Percentiles rank a stretch among this genome's conserved stretches.
These are phyloP conservation scores for Cyanoderma ruficeps DNA, from an alignment of 2,113 vertebrate species.

Conservation along the genomic window DNA sequence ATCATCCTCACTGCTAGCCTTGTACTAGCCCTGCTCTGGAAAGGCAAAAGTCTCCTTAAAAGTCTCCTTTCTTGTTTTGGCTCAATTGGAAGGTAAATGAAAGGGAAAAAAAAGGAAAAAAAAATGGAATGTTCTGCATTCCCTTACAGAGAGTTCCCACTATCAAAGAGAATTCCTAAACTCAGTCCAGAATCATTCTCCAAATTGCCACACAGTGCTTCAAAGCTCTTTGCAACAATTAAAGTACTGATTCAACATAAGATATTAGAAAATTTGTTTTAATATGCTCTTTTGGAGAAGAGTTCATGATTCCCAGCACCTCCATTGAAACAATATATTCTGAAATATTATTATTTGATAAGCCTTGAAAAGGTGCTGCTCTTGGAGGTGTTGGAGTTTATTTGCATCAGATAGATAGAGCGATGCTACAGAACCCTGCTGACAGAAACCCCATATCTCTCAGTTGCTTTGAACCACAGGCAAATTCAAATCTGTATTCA, in stretches of 20 bases:
- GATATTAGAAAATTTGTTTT: not conserved
- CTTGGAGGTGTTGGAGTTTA: rapidly evolving
- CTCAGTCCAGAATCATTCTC: not conserved
- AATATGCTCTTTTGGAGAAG: not conserved
- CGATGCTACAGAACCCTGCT: not conserved
- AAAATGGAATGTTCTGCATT: not conserved
- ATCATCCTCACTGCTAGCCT: not conserved
- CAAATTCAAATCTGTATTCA: not conserved
- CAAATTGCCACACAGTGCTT: not conserved
- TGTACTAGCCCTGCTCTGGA: not conserved
- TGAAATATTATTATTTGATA: not conserved
- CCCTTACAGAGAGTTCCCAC: not conserved
- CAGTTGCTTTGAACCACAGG: not conserved
- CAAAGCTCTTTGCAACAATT: not conserved
- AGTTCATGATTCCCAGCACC: not conserved
- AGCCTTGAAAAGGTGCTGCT: not conserved
- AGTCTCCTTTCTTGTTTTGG: not conserved
- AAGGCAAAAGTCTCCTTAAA: not conserved
- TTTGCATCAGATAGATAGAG: not conserved
- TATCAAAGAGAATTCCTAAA: not conserved
- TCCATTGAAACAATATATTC: not conserved
- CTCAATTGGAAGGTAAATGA: not conserved
- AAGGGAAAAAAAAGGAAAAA: not conserved
- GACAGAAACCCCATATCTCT: not conserved
- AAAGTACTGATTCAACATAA: not conserved